phyloP scores from a whole-genome alignment of 1,140 invertebrate species.

The Meloidogyne exigua region DNA sequence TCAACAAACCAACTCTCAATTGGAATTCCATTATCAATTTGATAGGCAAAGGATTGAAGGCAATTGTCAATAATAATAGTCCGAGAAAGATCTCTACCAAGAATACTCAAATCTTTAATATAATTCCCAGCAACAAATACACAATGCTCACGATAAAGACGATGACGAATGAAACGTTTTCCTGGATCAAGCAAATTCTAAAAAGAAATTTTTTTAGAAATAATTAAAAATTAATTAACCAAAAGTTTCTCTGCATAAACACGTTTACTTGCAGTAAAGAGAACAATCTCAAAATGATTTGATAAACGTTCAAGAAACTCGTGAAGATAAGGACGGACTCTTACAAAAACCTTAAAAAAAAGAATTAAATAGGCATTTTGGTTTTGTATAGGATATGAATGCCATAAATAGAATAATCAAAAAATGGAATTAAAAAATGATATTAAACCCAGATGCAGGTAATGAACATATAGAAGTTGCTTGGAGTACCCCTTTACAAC shows the following conservation, averaged over 20 bases:
- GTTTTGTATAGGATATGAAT: too few relatives aligned
- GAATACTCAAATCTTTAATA: slow-evolving; percentile 88
- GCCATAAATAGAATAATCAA: too few relatives aligned
- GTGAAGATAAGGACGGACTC: slow-evolving; percentile 83
- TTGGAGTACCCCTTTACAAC: too few relatives aligned
- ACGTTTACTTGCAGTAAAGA: slow-evolving; percentile 92
- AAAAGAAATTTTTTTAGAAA: slow-evolving; percentile 10
- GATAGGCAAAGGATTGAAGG: slow-evolving; percentile 85
- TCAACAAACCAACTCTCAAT: slow-evolving; percentile 97
- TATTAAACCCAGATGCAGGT: too few relatives aligned
- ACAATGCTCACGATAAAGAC: slow-evolving; percentile 90
- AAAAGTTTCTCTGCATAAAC: slow-evolving; percentile 92
- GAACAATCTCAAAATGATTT: slow-evolving; percentile 85
- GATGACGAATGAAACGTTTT: slow-evolving; percentile 76
- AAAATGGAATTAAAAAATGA: too few relatives aligned
- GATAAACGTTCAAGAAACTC: slow-evolving; percentile 89
- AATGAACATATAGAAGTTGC: too few relatives aligned
- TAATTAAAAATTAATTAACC: slow-evolving; percentile 20
- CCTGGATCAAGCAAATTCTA: slow-evolving; percentile 83
- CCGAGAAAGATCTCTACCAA: slow-evolving; percentile 85
- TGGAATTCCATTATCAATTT: slow-evolving; percentile 91
- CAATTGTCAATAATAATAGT: slow-evolving; percentile 90
- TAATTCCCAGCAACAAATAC: slow-evolving; percentile 92
- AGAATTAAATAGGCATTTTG: background rate
- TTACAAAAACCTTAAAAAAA: slow-evolving; percentile 75